A percentile compares a stretch with the other conserved stretches of the same genome.
These are phyloP conservation scores for Sibirionetta formosa DNA, from an alignment of 2,797 vertebrate species.

Conservation along the genomic window DNA sequence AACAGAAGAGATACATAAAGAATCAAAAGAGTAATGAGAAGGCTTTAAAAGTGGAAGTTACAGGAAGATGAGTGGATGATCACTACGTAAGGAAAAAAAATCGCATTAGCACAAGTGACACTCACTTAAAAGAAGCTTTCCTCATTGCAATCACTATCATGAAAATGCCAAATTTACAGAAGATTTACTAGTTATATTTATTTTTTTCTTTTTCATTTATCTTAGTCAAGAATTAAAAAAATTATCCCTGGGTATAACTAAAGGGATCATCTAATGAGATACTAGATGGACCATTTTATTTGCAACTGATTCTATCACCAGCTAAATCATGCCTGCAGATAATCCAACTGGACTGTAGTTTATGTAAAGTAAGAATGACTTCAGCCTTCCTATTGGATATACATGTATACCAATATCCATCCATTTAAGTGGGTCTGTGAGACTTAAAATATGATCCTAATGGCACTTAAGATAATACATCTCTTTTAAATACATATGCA, in stretches of 20 bases:
- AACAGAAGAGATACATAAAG: background rate
- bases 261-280: slow-evolving; percentile 10
- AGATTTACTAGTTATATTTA: slow-evolving; percentile 15
- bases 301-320: background rate
- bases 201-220: slow-evolving; percentile 27
- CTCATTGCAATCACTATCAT: background rate
- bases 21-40: background rate
- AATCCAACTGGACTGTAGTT: background rate
- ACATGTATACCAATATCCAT: background rate
- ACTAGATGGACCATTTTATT: slow-evolving; percentile 13
- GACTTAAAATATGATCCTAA: background rate
- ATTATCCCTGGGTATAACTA: background rate
- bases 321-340: background rate
- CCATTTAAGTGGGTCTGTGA: background rate
- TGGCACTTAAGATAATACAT: background rate
- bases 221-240: background rate
- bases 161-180: background rate
- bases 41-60: background rate
- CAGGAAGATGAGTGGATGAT: background rate
- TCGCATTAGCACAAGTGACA: background rate
- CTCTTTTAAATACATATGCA: background rate
- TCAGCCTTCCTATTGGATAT: background rate
- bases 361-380: background rate
- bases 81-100: background rate
- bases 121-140: slow-evolving; percentile 2